Evolutionary conservation across 2,113 vertebrate genomes (phyloP).

Genomic region (Columbina picui): DNA sequence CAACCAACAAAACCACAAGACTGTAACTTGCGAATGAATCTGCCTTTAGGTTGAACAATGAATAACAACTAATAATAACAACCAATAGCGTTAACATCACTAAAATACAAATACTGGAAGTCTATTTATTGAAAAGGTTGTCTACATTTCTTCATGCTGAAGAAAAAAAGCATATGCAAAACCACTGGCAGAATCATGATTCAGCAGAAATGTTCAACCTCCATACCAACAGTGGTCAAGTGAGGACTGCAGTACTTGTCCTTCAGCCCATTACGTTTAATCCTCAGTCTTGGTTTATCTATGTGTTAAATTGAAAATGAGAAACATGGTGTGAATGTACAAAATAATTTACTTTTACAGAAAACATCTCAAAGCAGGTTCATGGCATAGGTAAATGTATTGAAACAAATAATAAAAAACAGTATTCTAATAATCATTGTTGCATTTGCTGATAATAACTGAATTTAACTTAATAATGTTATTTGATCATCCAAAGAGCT

Average conservation of each 20-base stretch:
- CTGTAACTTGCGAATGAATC: background rate
- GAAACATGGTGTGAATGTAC: background rate
- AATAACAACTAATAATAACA: background rate
- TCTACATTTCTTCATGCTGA: background rate
- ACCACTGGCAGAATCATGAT: background rate
- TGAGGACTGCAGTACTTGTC: background rate
- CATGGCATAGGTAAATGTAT: background rate
- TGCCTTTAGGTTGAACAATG: background rate
- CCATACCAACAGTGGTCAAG: background rate
- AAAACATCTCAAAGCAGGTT: background rate
- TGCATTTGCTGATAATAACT: constrained; percentile 10
- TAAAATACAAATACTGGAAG: background rate
- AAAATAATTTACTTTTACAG: background rate
- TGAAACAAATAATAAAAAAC: background rate
- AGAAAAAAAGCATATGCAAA: background rate
- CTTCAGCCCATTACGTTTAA: background rate
- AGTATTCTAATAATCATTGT: background rate
- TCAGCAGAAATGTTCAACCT: background rate
- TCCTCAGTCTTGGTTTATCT: background rate
- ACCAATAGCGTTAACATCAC: background rate
- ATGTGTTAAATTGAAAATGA: background rate
- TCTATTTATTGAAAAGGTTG: background rate
- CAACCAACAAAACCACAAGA: no score
- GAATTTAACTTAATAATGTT: constrained; percentile 20
- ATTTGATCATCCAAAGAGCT: background rate